Conservation (phyloP, 2,797 vertebrate genomes). For the Aselliscus stoliczkanus region DNA sequence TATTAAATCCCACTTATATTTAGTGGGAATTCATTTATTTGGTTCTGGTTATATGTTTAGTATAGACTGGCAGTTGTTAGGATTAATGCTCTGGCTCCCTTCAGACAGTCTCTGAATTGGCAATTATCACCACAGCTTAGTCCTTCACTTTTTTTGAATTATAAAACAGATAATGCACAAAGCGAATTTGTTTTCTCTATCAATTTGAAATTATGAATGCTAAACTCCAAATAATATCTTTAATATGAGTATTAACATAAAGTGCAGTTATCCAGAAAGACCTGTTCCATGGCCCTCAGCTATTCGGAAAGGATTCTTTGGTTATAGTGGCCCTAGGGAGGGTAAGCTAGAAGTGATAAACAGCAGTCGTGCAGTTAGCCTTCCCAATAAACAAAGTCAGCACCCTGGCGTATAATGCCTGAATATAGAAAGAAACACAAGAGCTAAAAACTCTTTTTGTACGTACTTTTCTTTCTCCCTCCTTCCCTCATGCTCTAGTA, state of each 20-base stretch:
- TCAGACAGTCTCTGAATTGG: neutral
- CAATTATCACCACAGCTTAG: neutral
- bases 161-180: neutral
- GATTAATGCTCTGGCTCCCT: neutral
- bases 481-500: neutral
- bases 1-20: neutral
- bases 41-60: neutral
- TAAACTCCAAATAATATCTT: neutral
- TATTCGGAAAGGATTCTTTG: neutral
- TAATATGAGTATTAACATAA: neutral
- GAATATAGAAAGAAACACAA: neutral
- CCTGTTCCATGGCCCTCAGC: neutral
- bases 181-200: slow-evolving; percentile 6
- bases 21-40: neutral
- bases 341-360: neutral
- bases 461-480: neutral
- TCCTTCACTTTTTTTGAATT: neutral
- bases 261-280: neutral
- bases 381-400: neutral
- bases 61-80: neutral
- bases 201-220: slow-evolving; percentile 19
- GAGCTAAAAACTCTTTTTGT: neutral
- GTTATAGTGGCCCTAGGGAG: neutral
- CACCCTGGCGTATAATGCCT: neutral
- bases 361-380: neutral